Conservation (phyloP, 2,113 vertebrate genomes). For the Paracanthobrama guichenoti region DNA sequence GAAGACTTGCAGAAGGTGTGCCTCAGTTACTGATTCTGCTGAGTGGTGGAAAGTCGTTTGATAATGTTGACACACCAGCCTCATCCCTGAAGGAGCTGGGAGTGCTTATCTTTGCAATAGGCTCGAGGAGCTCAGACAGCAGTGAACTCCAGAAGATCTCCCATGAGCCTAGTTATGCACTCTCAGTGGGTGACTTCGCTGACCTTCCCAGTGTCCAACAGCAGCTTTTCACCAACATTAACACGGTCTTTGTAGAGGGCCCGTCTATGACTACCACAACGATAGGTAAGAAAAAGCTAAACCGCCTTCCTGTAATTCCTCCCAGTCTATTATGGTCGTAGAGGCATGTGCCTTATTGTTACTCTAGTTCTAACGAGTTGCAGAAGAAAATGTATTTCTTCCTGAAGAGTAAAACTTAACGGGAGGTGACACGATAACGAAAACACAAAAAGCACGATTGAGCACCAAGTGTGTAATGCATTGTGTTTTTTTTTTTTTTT, state of each 20-base stretch:
- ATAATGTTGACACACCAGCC: slow-evolving; percentile 44
- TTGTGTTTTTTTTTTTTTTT: fast-evolving
- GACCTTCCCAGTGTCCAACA: slow-evolving; percentile 50
- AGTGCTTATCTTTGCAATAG: slow-evolving; percentile 79
- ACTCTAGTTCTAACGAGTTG: neutral
- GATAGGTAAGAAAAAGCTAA: slow-evolving; percentile 18
- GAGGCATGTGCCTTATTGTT: neutral
- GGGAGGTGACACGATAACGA: too few relatives aligned
- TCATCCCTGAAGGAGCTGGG: slow-evolving; percentile 46
- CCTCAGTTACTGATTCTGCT: slow-evolving; percentile 63
- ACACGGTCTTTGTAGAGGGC: neutral
- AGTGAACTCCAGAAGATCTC: slow-evolving; percentile 68
- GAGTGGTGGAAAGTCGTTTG: slow-evolving; percentile 56
- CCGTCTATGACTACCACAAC: neutral
- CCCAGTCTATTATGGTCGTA: too few relatives aligned
- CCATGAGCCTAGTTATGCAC: slow-evolving; percentile 19
- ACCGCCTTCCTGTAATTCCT: neutral
- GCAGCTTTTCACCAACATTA: slow-evolving; percentile 48
- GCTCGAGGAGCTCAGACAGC: slow-evolving; percentile 68
- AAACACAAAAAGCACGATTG: too few relatives aligned
- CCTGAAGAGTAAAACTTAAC: neutral
- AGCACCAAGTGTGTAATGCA: neutral
- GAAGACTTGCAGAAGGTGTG: slow-evolving; percentile 56
- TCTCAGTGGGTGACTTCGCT: slow-evolving; percentile 37
- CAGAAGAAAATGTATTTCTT: neutral